Evolutionary conservation across 2,797 vertebrate species (phyloP), one percentile per base, ranked within the genome.

Genomic region (Peromyscus eremicus): DNA sequence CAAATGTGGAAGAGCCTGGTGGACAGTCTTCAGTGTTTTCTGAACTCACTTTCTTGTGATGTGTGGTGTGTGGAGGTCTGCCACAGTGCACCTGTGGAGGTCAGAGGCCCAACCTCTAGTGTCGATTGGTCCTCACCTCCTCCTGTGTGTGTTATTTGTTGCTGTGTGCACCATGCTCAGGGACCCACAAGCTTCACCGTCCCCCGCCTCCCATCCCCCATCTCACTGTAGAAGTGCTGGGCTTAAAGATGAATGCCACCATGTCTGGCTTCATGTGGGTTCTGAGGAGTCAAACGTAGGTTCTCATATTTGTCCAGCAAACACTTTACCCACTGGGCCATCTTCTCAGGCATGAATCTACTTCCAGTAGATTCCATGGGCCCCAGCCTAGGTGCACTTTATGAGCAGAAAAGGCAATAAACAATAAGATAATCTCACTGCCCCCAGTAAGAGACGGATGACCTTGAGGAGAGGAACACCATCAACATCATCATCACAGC

Each of bases 311-410:
- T 57, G 68, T 60, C 1, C 17, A 40, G 52, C 16, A 73, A 73
- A 19, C n/a, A 55, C 25, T 32, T 57, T 73, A 40, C 16, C 17
- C n/a, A 57, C 25, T 23, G 49, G 73, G 52, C 14, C 85, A 57
- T 32, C 49, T 87, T 87, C 55, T 52, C 25, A 37, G 55, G n/a
- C 14, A 68, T 0, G 7, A 73, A 55, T 73, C 49, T 40, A 57
- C 68, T 62, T 62, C 14, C 5, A 17, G 85, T 25, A 49, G 46
- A 40, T 21, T 25, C 57, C 13, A 52, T 23, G 46, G 77, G 37
- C 23, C 8, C 29, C 37, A 0, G 2, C 60, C n/a, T 25, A 70
- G 73, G 5, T 55, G 49, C 2, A 6, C 3, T 79, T 62, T 27
- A 21, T 13, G 66, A 43, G 34, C 27, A 21, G 66, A 60, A 52